These are phyloP conservation scores for Conomelus anceps DNA, from an alignment of 2,888 invertebrate genomes.

Conservation along the genomic window DNA sequence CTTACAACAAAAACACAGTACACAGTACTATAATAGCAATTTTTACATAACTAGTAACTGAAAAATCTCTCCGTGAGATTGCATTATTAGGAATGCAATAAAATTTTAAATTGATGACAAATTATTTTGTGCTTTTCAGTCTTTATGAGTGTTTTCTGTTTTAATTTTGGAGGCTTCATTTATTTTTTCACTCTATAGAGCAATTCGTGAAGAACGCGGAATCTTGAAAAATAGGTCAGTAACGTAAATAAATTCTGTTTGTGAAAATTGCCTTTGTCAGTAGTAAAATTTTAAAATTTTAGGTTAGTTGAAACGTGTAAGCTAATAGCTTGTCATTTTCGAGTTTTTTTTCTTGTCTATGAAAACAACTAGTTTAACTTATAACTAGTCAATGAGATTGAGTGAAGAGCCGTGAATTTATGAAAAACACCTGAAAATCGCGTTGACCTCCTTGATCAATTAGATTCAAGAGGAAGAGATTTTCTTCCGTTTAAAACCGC, in stretches of 20 bases:
- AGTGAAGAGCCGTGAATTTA: not conserved
- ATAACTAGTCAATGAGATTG: not conserved
- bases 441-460: not conserved
- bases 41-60: too few relatives aligned
- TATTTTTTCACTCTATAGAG: not conserved
- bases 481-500: not conserved
- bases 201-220: not conserved
- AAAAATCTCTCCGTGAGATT: too few relatives aligned
- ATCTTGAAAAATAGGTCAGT: not conserved
- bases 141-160: too few relatives aligned
- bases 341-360: not conserved
- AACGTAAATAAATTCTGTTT: not conserved
- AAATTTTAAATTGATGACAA: not conserved
- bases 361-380: not conserved
- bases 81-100: not conserved
- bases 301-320: not conserved
- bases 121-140: too few relatives aligned
- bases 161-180: not conserved
- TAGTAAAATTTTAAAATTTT: not conserved
- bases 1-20: too few relatives aligned
- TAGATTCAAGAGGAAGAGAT: not conserved
- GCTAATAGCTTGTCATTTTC: not conserved
- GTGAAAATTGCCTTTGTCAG: not conserved
- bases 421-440: not conserved
- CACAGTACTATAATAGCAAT: too few relatives aligned